Conservation (phyloP, 2,113 vertebrate species). For the Crotalus horridus region DNA sequence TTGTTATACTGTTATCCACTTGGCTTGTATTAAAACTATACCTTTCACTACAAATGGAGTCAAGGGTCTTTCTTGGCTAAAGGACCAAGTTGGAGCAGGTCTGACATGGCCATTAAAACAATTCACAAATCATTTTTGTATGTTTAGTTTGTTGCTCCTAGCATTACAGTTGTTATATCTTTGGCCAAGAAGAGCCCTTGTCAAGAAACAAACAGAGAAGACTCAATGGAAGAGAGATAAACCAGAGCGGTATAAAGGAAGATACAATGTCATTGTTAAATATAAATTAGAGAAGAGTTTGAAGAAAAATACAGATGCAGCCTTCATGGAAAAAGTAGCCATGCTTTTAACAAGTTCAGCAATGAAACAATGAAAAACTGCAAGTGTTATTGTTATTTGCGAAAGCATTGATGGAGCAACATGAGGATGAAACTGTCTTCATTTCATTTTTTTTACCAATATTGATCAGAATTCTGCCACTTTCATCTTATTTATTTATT, state of each 20-base stretch:
- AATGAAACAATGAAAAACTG: not conserved
- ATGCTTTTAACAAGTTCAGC: not conserved
- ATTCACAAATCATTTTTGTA: not conserved
- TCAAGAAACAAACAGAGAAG: not conserved
- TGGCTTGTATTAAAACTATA: no score
- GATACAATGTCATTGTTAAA: not conserved
- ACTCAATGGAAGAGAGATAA: not conserved
- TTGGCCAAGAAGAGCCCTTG: not conserved
- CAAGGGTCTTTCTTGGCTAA: no score
- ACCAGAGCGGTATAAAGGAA: not conserved
- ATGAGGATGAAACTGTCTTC: not conserved
- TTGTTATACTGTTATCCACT: no score
- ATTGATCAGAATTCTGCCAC: not conserved
- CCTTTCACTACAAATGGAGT: no score
- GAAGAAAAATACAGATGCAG: not conserved
- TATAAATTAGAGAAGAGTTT: not conserved
- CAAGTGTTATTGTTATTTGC: not conserved
- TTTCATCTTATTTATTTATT: no score
- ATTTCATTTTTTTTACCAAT: not conserved
- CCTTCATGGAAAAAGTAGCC: not conserved
- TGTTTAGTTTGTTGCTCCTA: not conserved
- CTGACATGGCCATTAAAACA: not conserved
- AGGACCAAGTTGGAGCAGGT: no score
- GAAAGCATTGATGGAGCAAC: not conserved
- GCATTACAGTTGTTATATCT: not conserved